Evolutionary conservation across 2,797 vertebrate species (phyloP).

Genomic region (Nannoperca australis): DNA sequence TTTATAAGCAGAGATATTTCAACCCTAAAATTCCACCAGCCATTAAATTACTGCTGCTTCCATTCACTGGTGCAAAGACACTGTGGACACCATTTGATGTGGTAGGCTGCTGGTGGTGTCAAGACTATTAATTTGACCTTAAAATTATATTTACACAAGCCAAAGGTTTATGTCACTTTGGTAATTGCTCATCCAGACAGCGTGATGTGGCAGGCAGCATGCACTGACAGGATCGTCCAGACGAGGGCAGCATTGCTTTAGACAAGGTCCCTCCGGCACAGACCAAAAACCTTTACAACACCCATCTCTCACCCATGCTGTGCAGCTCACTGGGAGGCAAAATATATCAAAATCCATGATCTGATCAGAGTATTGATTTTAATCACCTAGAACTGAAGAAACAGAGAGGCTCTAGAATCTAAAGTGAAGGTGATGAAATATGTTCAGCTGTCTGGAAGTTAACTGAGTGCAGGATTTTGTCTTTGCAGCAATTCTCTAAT

Average conservation of each 20-base stretch:
- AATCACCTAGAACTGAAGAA: slow-evolving; percentile 37
- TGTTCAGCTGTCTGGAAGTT: slow-evolving; percentile 8
- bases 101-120: background rate
- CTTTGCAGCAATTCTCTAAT: background rate
- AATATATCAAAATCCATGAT: slow-evolving; percentile 56
- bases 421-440: slow-evolving; percentile 43
- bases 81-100: background rate
- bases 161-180: slow-evolving; percentile 34
- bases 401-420: slow-evolving; percentile 26
- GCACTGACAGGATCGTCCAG: slow-evolving; percentile 42
- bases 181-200: slow-evolving; percentile 20
- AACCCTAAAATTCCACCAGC: background rate
- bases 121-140: slow-evolving; percentile 29
- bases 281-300: slow-evolving; percentile 6
- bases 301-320: slow-evolving; percentile 27
- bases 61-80: background rate
- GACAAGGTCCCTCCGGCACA: background rate
- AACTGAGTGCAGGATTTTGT: slow-evolving; percentile 6
- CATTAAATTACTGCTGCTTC: slow-evolving; percentile 11
- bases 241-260: slow-evolving; percentile 76
- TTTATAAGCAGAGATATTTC: slow-evolving; percentile 22
- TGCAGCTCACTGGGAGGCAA: slow-evolving; percentile 46
- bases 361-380: slow-evolving; percentile 65
- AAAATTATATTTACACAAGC: slow-evolving; percentile 22
- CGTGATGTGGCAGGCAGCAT: background rate